Base-by-base conservation (phyloP, 2,797 vertebrate species). In the Siniperca scherzeri region DNA sequence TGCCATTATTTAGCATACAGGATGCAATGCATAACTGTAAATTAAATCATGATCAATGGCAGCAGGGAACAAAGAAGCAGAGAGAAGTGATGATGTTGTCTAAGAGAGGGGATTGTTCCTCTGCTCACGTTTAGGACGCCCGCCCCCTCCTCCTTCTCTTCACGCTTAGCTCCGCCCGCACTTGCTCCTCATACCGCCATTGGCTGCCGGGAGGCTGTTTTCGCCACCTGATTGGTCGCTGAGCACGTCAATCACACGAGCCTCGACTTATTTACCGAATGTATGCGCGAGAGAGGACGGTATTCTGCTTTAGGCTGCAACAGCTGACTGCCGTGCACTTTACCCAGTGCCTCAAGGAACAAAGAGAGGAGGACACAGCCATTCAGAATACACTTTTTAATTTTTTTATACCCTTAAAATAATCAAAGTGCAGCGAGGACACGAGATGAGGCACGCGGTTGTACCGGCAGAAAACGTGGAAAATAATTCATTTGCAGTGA, bases 371-470 rank as follows among this genome's bases (percentile, higher is more conserved):
- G 86, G 65, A 90, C 73, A 77, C 76, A 84, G 92, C 88, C 90
- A 81, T 84, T 46, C 42, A 68, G 64, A 78, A 71, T 38, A 66
- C 10, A 21, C 11, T 48, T 60, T 70, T 79, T 8, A 4, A 22
- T 9, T 30, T 78, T 82, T 88, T 77, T 79, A 87, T 69, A 38
- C 59, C 74, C 30, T 10, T 65, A 3, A 89, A 83, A 78, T 68
- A 78, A 90, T 65, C 78, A 53, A 61, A 71, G 81, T 62, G 75
- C 82, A 57, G 80, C 71, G 83, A 89, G 81, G 83, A 87, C 87
- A 77, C 88, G 95, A 88, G 64, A 97, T 96, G 96, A 96, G 95
- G 94, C 95, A 95, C 89, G 95, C 95, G 21, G 92, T 95, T 48
- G 86, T 92, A 86, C 91, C 94, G 70, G 89, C 93, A 80, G 88